Conservation (phyloP, 2,888 invertebrate genomes). For the Acronicta leporina region DNA sequence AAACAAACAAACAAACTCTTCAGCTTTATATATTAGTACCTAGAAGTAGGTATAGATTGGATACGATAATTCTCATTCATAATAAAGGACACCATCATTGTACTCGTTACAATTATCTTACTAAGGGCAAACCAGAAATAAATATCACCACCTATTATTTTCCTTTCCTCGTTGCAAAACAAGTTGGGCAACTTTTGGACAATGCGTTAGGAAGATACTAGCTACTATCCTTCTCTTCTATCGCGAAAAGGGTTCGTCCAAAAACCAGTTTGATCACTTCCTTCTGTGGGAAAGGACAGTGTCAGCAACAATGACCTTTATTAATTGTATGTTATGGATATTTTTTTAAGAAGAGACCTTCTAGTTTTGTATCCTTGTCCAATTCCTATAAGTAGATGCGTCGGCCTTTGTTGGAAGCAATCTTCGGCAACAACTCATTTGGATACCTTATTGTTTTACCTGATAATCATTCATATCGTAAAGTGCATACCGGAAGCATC, state of each 20-base stretch:
- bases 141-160: conserved; percentile 2
- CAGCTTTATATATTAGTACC: no score
- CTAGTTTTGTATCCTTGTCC: not conserved
- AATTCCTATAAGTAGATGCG: not conserved
- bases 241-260: conserved; percentile 74
- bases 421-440: not conserved
- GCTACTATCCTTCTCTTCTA: conserved; percentile 68
- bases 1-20: no score
- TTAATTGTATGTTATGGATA: conserved; percentile 72
- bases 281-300: conserved; percentile 81
- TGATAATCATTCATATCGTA: not conserved
- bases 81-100: no score
- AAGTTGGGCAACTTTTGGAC: conserved; percentile 84
- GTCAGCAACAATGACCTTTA: conserved; percentile 75
- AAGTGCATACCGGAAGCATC: not conserved
- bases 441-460: not conserved
- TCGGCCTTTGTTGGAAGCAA: not conserved
- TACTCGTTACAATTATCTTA: no score
- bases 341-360: not conserved
- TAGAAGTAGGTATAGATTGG: no score
- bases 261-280: conserved; percentile 83
- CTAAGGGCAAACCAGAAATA: not conserved
- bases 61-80: no score
- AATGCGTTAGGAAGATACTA: conserved; percentile 76
- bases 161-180: conserved; percentile 59